Percentiles rank a stretch among this genome's conserved stretches.
Conservation (phyloP, 2,888 invertebrate genomes). For the Tachystola acroxantha region DNA sequence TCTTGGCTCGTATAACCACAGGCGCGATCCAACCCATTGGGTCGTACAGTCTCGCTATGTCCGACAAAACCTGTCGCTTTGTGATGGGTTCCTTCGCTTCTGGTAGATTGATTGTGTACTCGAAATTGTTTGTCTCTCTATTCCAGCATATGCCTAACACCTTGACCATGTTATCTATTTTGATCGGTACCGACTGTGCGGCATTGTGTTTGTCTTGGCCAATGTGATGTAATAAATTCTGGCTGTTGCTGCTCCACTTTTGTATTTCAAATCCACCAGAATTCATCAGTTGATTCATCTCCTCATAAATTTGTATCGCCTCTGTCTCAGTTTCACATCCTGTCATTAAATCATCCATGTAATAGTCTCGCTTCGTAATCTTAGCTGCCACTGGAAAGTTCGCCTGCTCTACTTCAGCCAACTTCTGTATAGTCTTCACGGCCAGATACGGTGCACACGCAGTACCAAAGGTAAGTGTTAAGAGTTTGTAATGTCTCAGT, state of each 20-base stretch:
- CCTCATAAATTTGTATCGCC: slow-evolving; percentile 16
- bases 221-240: too few species aligned
- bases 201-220: too few species aligned
- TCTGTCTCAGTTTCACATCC: slow-evolving; percentile 16
- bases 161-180: slow-evolving; percentile 16
- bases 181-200: too few species aligned
- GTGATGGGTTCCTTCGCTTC: slow-evolving; percentile 10
- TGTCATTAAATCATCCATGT: slow-evolving; percentile 20
- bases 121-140: slow-evolving; percentile 16
- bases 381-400: slow-evolving; percentile 13
- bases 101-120: slow-evolving; percentile 14
- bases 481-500: slow-evolving; percentile 13
- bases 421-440: slow-evolving; percentile 12
- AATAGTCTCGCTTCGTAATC: slow-evolving; percentile 11
- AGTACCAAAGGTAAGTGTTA: slow-evolving; percentile 18
- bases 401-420: slow-evolving; percentile 13
- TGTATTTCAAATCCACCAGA: slow-evolving; percentile 21
- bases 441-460: slow-evolving; percentile 19
- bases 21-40: slow-evolving; percentile 26
- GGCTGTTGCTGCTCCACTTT: too few species aligned
- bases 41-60: slow-evolving; percentile 23
- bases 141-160: slow-evolving; percentile 25
- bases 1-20: slow-evolving; percentile 9
- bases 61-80: slow-evolving; percentile 20
- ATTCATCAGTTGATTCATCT: slow-evolving; percentile 19